Evolutionary conservation across 2,888 invertebrate genomes (phyloP), one percentile per base, ranked within the genome.

Genomic region (Drosophila mercatorum): DNA sequence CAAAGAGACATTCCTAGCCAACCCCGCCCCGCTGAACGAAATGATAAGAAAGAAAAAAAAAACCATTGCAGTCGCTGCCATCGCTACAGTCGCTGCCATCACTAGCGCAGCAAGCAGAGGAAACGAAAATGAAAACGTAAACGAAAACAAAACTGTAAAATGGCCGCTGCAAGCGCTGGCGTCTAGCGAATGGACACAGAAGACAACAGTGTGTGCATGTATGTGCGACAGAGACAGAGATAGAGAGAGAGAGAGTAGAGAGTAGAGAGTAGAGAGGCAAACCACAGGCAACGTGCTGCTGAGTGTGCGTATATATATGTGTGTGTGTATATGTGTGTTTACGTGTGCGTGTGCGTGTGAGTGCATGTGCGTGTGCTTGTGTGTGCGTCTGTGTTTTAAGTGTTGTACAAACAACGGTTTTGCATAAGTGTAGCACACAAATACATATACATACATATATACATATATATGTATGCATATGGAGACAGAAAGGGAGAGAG

Each of bases 211-310:
- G 36, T 17, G 66, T 17, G 57, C 38, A 53, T 40, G 40, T 26
- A 26, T 2, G 44, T 22, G 57, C 43, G 56, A 49, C 34, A 28
- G 46, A 52, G 46, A 41, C 46, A 17, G 58, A 62, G 52, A 11
- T 10, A 44, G 43, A 44, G 46, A 26, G 12, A 46, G 22, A 58
- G 53, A 61, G 52, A 53, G 64, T 51, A 61, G 52, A 53, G 64
- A 68, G 64, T 17, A 17, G 17, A 47, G 68, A 31, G 56, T 43
- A 55, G 53, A 65, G 58, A 58, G 70, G 47, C 73, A 81, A 68
- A 65, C 64, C 74, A 65, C 77, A 70, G 83, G 71, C 83, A 73
- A 78, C 58, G 76, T 77, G 77, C 73, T 74, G 56, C 60, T 59
- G 36, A 65, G 47, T 59, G 56, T 59, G 59, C 40, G 57, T 47